Base-by-base conservation (phyloP, 2,888 invertebrate genomes). In the Operophtera brumata region DNA sequence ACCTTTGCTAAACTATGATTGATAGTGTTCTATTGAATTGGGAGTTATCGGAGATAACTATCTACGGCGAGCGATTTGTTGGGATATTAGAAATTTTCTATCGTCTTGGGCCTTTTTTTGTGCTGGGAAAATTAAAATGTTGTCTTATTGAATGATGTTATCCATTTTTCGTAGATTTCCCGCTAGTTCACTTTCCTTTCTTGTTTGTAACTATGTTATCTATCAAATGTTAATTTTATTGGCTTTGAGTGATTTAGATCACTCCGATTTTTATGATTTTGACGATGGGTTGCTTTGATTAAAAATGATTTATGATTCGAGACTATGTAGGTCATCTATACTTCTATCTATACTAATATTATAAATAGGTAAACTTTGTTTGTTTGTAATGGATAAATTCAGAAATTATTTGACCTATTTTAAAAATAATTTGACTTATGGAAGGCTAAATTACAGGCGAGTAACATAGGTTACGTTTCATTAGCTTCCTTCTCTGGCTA, bases 1-100 rank as follows among this genome's bases (percentile, higher is more conserved):
- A 80, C 82, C 70, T 79, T 75, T 74, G 70, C 78, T 78, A 78
- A 84, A 85, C 81, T 82, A 88, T 87, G 89, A 89, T 89, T 86
- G 88, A 89, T 89, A 88, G 86, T 87, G 77, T 70, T 64, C 67
- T 61, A 64, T 66, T 79, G 80, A 85, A 84, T 78, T 71, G 80
- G 75, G 75, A 71, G 77, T 78, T 84, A 84, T 82, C 78, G 67
- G 68, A 70, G 65, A 62, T 62, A 73, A 72, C 76, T 72, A 75
- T 78, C 72, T 75, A 73, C 68, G 64, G 60, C 72, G 78, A 77
- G 69, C 80, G 78, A 84, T 86, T 84, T 85, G 81, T 80, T 75
- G 73, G 75, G 76, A 78, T 80, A 80, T 81, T 78, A 71, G 71
- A 73, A 72, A 71, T 75, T 72, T 75, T 73, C 65, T 51, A 62